Evolutionary conservation across 2,888 invertebrate genomes (phyloP), one percentile per base, ranked within the genome.

Genomic region (Meta bourneti): DNA sequence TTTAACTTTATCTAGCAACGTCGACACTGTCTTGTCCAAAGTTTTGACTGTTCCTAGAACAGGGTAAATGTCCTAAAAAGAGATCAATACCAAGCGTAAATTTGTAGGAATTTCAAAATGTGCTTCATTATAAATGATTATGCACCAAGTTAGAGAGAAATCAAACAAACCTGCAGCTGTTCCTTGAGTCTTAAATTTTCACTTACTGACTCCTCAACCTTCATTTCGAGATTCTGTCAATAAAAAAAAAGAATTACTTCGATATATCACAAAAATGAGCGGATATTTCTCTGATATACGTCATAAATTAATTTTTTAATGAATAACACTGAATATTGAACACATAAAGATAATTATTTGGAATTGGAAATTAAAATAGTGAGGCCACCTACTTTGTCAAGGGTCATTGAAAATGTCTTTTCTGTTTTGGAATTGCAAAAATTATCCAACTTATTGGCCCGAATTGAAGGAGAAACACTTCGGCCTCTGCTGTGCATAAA

Each of bases 51-150:
- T 79, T 0, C 85, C 92, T 20, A 92, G 61, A 16, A 89, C 89
- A 8, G 92, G 92, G 74, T 89, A 89, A 61, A 92, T 81, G 20
- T 92, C 92, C 92, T 92, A 51, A 52, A 83, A 89, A 48, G 16
- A 70, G 77, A 71, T 16, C n/a, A 20, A n/a, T 34, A 34, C 34
- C 34, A 34, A 48, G 8, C 7, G 13, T 19, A 19, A 34, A 13
- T 69, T 81, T 20, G 9, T 6, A 81, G 4, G 34, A 34, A n/a
- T 69, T 54, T 7, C 5, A 19, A 13, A 49, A 49, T 51, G 13
- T 16, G 13, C 61, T 61, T 11, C 61, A 61, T 13, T 61, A 9
- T 61, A 61, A 11, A 61, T 9, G 13, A 11, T 8, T 9, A 9
- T 9, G 61, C 11, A 16, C n/a, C 9, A 16, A 77, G 11, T n/a